Percentiles rank a stretch among this genome's conserved stretches.
Conservation (phyloP, 2,113 vertebrate genomes). For the Megaceryle maxima region DNA sequence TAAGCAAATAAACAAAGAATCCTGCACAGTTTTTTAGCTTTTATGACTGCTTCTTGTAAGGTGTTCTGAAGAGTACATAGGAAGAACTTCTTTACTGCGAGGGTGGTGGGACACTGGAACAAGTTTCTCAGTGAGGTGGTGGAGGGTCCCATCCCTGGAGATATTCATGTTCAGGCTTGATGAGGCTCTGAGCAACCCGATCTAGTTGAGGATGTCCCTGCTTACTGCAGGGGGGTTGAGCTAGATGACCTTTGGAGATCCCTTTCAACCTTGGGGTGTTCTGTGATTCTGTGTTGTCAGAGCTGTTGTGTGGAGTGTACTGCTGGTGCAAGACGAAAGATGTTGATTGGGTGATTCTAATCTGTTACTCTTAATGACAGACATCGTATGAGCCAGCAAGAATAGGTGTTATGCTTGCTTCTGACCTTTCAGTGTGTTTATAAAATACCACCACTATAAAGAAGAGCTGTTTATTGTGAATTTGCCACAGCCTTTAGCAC, state of each 20-base stretch:
- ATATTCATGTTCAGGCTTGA: too few relatives aligned
- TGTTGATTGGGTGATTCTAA: not conserved
- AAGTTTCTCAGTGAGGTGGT: too few relatives aligned
- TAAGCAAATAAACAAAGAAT: not conserved
- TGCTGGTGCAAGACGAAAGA: fast-evolving
- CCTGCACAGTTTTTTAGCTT: not conserved
- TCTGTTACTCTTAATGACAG: not conserved
- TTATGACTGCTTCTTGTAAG: not conserved
- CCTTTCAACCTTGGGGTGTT: too few relatives aligned
- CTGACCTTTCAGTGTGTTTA: constrained; percentile 38
- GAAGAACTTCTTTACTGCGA: too few relatives aligned
- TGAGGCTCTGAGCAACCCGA: too few relatives aligned
- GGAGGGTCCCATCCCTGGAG: too few relatives aligned
- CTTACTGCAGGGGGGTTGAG: too few relatives aligned
- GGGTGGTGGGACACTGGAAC: too few relatives aligned
- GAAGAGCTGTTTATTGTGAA: not conserved
- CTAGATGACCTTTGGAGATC: too few relatives aligned
- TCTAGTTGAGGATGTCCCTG: too few relatives aligned
- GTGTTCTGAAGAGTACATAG: not conserved
- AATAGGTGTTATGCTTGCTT: not conserved
- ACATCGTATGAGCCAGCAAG: fast-evolving
- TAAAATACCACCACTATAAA: not conserved
- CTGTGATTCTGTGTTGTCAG: not conserved
- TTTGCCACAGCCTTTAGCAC: not conserved
- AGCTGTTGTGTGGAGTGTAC: not conserved